Conservation (phyloP, 2,113 vertebrate species). For the Origma solitaria region DNA sequence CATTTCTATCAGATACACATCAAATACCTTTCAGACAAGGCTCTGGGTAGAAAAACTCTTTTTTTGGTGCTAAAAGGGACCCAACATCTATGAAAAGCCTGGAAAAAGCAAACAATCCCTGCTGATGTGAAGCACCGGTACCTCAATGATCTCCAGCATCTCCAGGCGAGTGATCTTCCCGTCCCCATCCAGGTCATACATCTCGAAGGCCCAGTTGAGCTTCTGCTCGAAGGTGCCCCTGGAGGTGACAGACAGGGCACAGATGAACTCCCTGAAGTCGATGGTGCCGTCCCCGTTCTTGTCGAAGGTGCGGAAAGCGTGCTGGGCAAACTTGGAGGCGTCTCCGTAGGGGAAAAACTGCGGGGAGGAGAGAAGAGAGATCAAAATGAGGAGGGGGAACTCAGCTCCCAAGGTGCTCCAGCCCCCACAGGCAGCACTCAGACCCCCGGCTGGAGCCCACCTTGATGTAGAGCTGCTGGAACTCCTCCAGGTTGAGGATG, state of each 20-base stretch:
- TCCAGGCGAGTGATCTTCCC: constrained; percentile 95
- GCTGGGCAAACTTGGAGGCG: constrained; percentile 97
- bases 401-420: accelerated
- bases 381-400: accelerated
- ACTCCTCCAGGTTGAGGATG: constrained; percentile 96
- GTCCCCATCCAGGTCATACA: constrained; percentile 95
- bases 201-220: constrained; percentile 98
- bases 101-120: not conserved
- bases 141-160: constrained; percentile 95
- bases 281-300: constrained; percentile 97
- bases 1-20: not conserved
- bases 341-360: constrained; percentile 97
- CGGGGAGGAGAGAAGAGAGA: not conserved
- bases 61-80: not conserved
- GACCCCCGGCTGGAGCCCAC: constrained; percentile 11
- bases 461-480: constrained; percentile 98
- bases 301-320: constrained; percentile 96
- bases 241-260: constrained; percentile 94
- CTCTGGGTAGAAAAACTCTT: not conserved
- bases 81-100: not conserved
- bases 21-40: not conserved
- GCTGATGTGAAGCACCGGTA: not conserved
- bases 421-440: not conserved
- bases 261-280: constrained; percentile 99
- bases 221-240: constrained; percentile 98